Conservation (phyloP, 2,113 vertebrate species). For the Podarcis muralis region DNA sequence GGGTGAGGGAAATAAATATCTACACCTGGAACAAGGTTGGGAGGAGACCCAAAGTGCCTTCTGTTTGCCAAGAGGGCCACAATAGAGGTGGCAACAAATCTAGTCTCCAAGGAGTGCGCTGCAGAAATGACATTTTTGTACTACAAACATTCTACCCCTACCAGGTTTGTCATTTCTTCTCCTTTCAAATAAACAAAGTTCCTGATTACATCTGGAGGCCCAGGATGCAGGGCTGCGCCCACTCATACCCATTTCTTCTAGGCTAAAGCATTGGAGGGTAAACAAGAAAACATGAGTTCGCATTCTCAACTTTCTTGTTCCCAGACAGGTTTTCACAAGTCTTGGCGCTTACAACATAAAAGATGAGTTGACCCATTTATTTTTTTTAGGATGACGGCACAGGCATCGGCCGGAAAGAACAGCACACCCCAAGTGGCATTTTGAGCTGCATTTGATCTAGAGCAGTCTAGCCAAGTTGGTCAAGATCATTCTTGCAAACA, state of each 20-base stretch:
- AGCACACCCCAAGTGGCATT: background rate
- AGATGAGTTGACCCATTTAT: conserved; percentile 25
- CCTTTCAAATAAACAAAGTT: conserved; percentile 62
- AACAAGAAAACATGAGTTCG: conserved; percentile 63
- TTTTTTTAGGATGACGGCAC: conserved; percentile 29
- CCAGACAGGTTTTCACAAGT: conserved; percentile 57
- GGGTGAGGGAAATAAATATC: too few relatives aligned
- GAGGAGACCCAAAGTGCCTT: too few relatives aligned
- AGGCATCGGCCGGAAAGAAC: conserved; percentile 9
- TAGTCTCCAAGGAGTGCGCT: too few relatives aligned
- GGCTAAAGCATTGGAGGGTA: conserved; percentile 48
- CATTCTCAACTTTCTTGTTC: conserved; percentile 70
- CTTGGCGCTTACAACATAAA: conserved; percentile 49
- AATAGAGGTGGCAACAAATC: too few relatives aligned
- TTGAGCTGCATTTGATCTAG: background rate
- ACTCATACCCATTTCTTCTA: conserved; percentile 40
- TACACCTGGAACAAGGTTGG: too few relatives aligned
- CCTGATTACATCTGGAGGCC: conserved; percentile 35
- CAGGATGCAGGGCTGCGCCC: conserved; percentile 52
- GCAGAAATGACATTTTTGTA: too few relatives aligned
- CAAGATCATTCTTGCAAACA: background rate
- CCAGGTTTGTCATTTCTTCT: conserved; percentile 49
- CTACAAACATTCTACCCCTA: conserved; percentile 34
- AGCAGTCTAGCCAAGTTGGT: rapidly evolving
- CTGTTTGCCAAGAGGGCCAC: too few relatives aligned